Evolutionary conservation across 2,113 vertebrate genomes (phyloP), one percentile per base, ranked within the genome.

Genomic region (Tachysurus vachellii): DNA sequence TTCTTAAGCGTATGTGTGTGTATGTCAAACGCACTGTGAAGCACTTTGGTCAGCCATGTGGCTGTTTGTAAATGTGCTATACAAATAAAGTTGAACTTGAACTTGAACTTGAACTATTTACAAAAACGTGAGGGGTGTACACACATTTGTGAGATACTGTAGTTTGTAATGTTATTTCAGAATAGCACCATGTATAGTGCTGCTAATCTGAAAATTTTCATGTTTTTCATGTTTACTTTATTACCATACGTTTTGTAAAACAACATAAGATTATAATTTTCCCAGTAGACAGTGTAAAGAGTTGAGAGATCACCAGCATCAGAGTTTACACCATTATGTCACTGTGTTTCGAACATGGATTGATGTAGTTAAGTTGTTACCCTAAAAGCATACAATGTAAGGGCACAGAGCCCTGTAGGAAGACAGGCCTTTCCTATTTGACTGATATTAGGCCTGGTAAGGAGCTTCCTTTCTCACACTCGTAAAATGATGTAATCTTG

Each of bases 391-490:
- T 75, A 79, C 68, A 84, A 84, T 80, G 57, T 19, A 66, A 82
- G 82, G 53, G 85, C 82, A 61, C 54, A 17, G 57, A 81, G 76
- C 54, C 66, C 79, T 73, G 70, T 82, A 85, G 88, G 86, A 89
- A 87, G 80, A 50, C 59, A 85, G 79, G 53, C 8, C 73, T 87
- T 89, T 89, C 68, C 86, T 87, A 85, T 79, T 79, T 71, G 79
- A 42, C 80, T 73, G 79, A 50, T 68, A 28, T 82, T 87, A 83
- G 76, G 61, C 61, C 21, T 6, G 16, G 36, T 57, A 64, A 83
- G 36, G 11, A 70, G 83, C 76, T 87, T 89, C 88, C 86, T 82
- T 89, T 85, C 71, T 76, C 86, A 89, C 86, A 88, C 84, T 85
- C 59, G 56, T 68, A 85, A 83, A 75, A 79, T 57, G 53, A 80